Evolutionary conservation across 2,888 invertebrate genomes (phyloP).

Genomic region (Athripsodes cinereus): DNA sequence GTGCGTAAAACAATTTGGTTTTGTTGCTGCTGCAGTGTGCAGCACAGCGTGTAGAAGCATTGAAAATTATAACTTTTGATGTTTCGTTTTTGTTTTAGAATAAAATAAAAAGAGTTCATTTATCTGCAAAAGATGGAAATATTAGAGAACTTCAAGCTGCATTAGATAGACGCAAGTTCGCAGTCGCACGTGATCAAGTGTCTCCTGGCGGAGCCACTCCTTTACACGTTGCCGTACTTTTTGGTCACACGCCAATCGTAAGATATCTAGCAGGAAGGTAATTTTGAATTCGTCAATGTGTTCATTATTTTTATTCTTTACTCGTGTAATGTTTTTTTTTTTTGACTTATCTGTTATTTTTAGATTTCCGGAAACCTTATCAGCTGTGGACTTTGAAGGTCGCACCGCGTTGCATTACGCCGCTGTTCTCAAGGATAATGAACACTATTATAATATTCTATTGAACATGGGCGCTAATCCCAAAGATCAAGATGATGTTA

Average conservation of each 20-base stretch:
- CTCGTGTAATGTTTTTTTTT: too few species aligned
- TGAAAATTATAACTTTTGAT: not conserved
- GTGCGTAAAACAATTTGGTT: conserved; percentile 48
- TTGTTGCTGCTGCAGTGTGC: too few species aligned
- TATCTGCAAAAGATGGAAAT: conserved; percentile 78
- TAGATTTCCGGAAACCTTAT: conserved; percentile 82
- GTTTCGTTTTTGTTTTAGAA: conserved; percentile 48
- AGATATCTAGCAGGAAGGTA: conserved; percentile 55
- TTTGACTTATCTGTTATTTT: not conserved
- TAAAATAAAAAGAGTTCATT: conserved; percentile 85
- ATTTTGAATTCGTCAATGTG: conserved; percentile 1
- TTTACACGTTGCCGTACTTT: conserved; percentile 78
- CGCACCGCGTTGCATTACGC: conserved; percentile 88
- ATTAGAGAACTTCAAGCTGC: conserved; percentile 79
- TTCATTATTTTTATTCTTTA: not conserved
- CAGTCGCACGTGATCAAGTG: conserved; percentile 76
- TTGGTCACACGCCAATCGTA: conserved; percentile 75
- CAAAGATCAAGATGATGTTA: conserved; percentile 75
- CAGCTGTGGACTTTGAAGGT: conserved; percentile 70
- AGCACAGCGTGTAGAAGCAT: not conserved
- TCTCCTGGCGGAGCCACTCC: conserved; percentile 82
- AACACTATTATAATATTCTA: conserved; percentile 79
- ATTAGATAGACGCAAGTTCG: conserved; percentile 84
- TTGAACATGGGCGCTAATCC: conserved; percentile 83
- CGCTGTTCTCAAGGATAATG: conserved; percentile 76